phyloP scores from a whole-genome alignment of 2,113 vertebrate species.

The Zapornia atra region DNA sequence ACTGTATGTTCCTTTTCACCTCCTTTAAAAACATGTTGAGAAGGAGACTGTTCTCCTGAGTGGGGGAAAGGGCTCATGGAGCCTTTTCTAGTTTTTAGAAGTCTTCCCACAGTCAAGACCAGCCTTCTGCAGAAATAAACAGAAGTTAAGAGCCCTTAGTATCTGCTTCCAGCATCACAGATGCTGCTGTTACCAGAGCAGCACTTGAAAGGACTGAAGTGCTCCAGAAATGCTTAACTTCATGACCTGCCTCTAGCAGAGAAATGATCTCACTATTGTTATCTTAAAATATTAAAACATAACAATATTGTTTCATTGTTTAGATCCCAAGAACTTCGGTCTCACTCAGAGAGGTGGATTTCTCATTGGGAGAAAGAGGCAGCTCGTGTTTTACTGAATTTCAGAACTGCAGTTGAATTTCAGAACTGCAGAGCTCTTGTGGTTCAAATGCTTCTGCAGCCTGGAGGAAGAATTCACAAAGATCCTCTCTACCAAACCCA shows the following conservation, averaged over 20 bases:
- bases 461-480: background rate
- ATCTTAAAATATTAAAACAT: background rate
- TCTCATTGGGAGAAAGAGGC: background rate
- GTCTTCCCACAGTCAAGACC: background rate
- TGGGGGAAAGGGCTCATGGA: background rate
- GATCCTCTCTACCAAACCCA: background rate
- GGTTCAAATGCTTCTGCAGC: background rate
- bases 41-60: background rate
- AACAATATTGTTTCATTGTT: background rate
- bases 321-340: background rate
- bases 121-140: background rate
- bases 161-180: background rate
- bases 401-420: background rate
- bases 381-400: background rate
- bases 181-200: background rate
- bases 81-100: background rate
- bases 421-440: background rate
- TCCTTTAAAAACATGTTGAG: background rate
- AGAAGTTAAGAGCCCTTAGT: background rate
- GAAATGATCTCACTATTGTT: background rate
- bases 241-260: background rate
- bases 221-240: slow-evolving; percentile 32
- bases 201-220: background rate
- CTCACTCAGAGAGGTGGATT: background rate
- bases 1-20: background rate